These are phyloP conservation scores for Scolopax mira DNA, from an alignment of 2,113 vertebrate genomes.

Conservation along the genomic window DNA sequence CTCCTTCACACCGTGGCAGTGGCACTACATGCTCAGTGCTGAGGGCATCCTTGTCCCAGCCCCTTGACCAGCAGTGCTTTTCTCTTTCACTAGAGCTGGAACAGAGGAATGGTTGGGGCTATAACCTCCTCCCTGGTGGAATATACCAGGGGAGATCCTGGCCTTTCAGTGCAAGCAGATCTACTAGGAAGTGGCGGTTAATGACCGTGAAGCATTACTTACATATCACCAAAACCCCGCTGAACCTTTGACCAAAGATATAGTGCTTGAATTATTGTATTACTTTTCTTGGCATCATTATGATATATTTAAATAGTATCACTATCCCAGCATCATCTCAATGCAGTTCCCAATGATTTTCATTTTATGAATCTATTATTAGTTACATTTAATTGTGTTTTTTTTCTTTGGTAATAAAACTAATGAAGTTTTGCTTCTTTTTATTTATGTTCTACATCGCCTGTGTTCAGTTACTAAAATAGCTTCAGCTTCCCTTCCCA, in stretches of 20 bases:
- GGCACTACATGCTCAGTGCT: fast-evolving
- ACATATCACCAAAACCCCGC: background rate
- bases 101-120: background rate
- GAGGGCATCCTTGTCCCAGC: background rate
- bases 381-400: background rate
- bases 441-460: background rate
- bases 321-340: background rate
- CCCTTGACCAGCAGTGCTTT: background rate
- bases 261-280: background rate
- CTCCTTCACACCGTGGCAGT: background rate
- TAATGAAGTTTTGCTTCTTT: background rate
- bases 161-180: background rate
- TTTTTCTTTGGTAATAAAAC: background rate
- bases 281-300: background rate
- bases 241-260: background rate
- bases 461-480: background rate
- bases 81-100: background rate
- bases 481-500: background rate
- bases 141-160: background rate
- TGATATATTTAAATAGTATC: background rate
- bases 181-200: background rate
- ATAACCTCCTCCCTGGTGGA: background rate
- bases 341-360: background rate
- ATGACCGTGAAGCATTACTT: background rate
- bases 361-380: background rate